These are phyloP conservation scores for Silurus meridionalis DNA, from an alignment of 2,113 vertebrate genomes.

Conservation along the genomic window DNA sequence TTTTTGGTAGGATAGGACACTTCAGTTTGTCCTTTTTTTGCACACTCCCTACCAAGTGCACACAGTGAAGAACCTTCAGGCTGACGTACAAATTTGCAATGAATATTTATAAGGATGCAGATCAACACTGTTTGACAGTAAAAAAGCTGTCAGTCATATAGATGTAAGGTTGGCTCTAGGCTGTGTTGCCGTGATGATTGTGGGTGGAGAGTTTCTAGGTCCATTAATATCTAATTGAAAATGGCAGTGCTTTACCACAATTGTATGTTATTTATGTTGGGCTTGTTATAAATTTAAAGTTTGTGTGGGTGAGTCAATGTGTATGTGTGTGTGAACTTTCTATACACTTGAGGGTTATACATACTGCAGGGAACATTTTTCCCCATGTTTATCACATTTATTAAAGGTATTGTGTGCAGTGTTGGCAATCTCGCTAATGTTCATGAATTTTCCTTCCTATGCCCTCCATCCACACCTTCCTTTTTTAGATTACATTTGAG, in stretches of 20 bases:
- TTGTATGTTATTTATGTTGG: slow-evolving; percentile 13
- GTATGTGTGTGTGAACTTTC: background rate
- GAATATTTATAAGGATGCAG: slow-evolving; percentile 26
- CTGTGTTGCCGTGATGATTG: background rate
- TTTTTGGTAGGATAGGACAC: slow-evolving; percentile 1
- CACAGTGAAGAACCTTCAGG: background rate
- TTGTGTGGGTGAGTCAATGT: background rate
- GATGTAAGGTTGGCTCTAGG: slow-evolving; percentile 23
- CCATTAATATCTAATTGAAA: slow-evolving; percentile 13
- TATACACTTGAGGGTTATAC: background rate
- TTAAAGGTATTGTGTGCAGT: background rate
- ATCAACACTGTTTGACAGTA: slow-evolving; percentile 9
- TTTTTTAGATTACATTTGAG: background rate
- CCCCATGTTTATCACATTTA: background rate
- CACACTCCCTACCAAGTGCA: background rate
- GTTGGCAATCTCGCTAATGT: background rate
- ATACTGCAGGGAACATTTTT: background rate
- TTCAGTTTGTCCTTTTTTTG: slow-evolving; percentile 1
- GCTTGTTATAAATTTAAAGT: background rate
- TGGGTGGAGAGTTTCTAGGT: slow-evolving; percentile 1
- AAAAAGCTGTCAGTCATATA: slow-evolving; percentile 29
- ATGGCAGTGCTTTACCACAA: background rate
- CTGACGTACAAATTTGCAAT: background rate
- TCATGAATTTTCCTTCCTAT: background rate
- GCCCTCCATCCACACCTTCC: background rate